These are phyloP conservation scores for Proisotoma minuta DNA, from an alignment of 2,888 invertebrate species.

Conservation along the genomic window DNA sequence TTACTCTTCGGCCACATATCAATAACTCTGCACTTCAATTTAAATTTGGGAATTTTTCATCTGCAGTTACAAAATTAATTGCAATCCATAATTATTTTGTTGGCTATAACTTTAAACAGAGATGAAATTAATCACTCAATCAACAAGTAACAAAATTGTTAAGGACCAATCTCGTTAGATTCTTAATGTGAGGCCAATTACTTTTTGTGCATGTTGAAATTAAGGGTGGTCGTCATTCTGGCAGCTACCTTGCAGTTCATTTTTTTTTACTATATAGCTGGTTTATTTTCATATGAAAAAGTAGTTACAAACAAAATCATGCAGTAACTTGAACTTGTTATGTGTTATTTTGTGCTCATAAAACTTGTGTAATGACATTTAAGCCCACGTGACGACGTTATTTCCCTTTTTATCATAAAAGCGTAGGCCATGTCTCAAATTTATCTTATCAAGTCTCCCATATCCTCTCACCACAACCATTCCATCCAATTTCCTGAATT, in stretches of 20 bases:
- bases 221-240: constrained; percentile 10
- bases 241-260: background rate
- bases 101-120: no score
- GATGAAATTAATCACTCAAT: constrained; percentile 3
- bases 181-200: constrained; percentile 16
- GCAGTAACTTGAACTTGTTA: background rate
- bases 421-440: background rate
- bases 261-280: background rate
- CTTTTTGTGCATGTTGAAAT: constrained; percentile 15
- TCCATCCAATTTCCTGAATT: background rate
- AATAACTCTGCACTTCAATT: constrained; percentile 21
- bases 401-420: background rate
- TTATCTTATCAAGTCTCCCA: background rate
- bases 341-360: background rate
- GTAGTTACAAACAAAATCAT: background rate
- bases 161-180: background rate
- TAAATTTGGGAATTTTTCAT: background rate
- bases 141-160: background rate
- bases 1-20: constrained; percentile 24
- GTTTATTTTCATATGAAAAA: background rate
- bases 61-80: no score
- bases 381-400: background rate
- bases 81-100: no score
- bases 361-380: background rate
- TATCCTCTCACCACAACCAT: background rate